A percentile compares a stretch with the other conserved stretches of the same genome.
Evolutionary conservation across 2,888 invertebrate genomes (phyloP).

Genomic region (Gymnosoma rotundatum): DNA sequence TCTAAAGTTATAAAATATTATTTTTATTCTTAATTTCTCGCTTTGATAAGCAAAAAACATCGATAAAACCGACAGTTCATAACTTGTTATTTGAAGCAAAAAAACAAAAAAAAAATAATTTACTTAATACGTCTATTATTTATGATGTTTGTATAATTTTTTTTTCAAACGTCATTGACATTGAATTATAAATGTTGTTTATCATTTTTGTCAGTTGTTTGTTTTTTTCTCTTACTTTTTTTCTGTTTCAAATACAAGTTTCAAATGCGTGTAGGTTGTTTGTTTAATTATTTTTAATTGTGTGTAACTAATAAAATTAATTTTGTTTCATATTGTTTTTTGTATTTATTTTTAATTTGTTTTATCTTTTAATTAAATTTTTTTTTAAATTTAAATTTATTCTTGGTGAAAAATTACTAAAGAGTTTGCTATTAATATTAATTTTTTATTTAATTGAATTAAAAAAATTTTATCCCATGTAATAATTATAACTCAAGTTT

Average conservation of each 20-base stretch:
- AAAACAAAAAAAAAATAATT: no score
- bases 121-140: constrained; percentile 9
- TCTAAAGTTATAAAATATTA: no score
- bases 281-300: constrained; percentile 52
- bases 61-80: no score
- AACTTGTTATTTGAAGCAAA: no score
- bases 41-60: no score
- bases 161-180: constrained; percentile 60
- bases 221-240: background rate
- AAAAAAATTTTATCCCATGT: no score
- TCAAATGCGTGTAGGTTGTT: constrained; percentile 55
- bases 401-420: no score
- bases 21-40: no score
- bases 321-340: constrained; percentile 46
- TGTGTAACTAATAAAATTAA: constrained; percentile 66
- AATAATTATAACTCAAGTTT: no score
- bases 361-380: background rate
- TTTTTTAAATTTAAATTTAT: background rate
- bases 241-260: constrained; percentile 48
- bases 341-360: constrained; percentile 23
- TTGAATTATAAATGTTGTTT: constrained; percentile 60
- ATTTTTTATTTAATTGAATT: no score
- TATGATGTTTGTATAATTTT: constrained; percentile 5
- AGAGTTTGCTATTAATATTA: no score
- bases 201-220: constrained; percentile 34